Evolutionary conservation across 2,888 invertebrate species (phyloP).

Genomic region (Chaetogeoica ovagalla): DNA sequence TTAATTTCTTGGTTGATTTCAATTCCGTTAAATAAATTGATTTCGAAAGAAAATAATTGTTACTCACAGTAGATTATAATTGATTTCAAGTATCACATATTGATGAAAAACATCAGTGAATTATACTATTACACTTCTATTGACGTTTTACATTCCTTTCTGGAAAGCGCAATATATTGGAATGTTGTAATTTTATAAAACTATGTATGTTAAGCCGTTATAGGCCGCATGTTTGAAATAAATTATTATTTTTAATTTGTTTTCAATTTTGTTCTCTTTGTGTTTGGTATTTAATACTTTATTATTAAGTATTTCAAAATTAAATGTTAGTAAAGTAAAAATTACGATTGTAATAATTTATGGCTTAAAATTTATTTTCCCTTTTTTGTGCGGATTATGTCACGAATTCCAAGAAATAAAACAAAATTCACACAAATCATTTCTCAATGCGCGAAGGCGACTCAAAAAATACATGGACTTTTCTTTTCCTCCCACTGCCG

Average conservation of each 20-base stretch:
- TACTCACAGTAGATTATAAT: no score
- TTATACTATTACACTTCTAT: not conserved
- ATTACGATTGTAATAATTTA: constrained; percentile 34
- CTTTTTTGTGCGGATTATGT: constrained; percentile 1
- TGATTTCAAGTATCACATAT: no score
- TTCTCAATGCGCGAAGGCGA: constrained; percentile 7
- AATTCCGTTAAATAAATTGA: no score
- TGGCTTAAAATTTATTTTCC: constrained; percentile 24
- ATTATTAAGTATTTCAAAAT: constrained; percentile 43
- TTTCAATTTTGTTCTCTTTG: constrained; percentile 25
- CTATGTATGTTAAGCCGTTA: not conserved
- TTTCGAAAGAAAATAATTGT: no score
- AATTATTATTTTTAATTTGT: constrained; percentile 33
- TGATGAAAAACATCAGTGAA: no score
- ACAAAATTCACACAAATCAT: constrained; percentile 43
- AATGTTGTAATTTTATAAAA: not conserved
- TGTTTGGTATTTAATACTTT: constrained; percentile 19
- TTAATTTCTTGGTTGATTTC: no score
- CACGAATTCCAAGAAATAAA: constrained; percentile 30
- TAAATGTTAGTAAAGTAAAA: constrained; percentile 42
- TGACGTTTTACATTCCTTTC: not conserved
- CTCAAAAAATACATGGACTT: not conserved
- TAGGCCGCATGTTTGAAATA: not conserved
- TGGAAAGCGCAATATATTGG: not conserved
- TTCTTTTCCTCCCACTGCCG: not conserved